phyloP scores from a whole-genome alignment of 2,113 vertebrate species.

The Penelope pileata region DNA sequence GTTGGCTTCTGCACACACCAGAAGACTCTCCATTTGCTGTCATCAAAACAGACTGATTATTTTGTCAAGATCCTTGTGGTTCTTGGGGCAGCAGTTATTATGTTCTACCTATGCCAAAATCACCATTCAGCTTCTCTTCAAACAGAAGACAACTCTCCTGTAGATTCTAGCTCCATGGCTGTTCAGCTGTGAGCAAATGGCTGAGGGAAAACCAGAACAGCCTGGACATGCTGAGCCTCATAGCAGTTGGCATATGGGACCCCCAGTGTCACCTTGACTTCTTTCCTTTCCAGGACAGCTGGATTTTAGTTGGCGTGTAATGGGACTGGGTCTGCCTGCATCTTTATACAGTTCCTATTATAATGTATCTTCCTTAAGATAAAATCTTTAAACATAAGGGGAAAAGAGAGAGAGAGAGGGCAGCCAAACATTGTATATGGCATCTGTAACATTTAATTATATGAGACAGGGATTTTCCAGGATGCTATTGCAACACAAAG shows the following conservation, averaged over 20 bases:
- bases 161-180: not conserved
- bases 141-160: not conserved
- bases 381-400: not conserved
- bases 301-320: not conserved
- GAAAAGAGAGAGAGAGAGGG: conserved; percentile 1
- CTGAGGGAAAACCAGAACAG: not conserved
- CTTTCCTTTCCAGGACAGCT: not conserved
- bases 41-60: not conserved
- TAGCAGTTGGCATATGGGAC: not conserved
- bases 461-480: conserved; percentile 28
- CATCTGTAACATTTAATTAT: not conserved
- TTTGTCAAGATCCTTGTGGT: not conserved
- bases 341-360: not conserved
- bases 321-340: not conserved
- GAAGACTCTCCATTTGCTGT: not conserved
- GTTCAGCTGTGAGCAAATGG: not conserved
- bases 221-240: not conserved
- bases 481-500: conserved; percentile 27
- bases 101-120: not conserved
- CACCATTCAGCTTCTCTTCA: not conserved
- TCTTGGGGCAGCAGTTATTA: not conserved
- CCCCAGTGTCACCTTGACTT: not conserved
- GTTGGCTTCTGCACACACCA: not conserved
- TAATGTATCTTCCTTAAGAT: not conserved
- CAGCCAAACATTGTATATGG: not conserved